phyloP scores from a whole-genome alignment of 2,888 invertebrate species.

The Ormyrus labotus region DNA sequence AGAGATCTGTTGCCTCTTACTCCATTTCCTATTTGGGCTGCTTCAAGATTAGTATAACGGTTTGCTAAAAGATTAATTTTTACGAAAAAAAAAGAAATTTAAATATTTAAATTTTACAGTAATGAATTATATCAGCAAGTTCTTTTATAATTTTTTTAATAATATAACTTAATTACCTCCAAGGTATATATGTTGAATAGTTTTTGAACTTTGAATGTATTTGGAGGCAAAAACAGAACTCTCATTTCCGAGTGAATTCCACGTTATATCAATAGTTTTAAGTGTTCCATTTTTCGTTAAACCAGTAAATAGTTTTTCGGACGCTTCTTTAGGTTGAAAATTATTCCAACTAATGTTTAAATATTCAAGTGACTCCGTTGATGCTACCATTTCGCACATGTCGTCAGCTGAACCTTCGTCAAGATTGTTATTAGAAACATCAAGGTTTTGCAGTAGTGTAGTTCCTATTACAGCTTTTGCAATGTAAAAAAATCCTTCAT shows the following conservation, averaged over 20 bases:
- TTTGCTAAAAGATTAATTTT: slow-evolving; percentile 62
- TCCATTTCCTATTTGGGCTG: slow-evolving; percentile 72
- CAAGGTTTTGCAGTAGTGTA: slow-evolving; percentile 71
- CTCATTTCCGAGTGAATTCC: slow-evolving; percentile 75
- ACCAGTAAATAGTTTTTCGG: slow-evolving; percentile 72
- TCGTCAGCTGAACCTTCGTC: slow-evolving; percentile 73
- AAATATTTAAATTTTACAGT: background rate
- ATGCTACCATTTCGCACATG: slow-evolving; percentile 73
- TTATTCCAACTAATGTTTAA: slow-evolving; percentile 79
- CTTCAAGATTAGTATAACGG: slow-evolving; percentile 67
- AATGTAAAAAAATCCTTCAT: slow-evolving; percentile 73
- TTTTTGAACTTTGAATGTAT: slow-evolving; percentile 59
- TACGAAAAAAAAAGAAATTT: slow-evolving; percentile 3
- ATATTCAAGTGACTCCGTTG: slow-evolving; percentile 74
- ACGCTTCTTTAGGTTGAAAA: slow-evolving; percentile 73
- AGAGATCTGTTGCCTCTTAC: slow-evolving; percentile 75
- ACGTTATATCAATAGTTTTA: slow-evolving; percentile 74
- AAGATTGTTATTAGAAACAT: slow-evolving; percentile 77
- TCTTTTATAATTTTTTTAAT: background rate
- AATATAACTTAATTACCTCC: slow-evolving; percentile 61
- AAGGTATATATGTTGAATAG: slow-evolving; percentile 63
- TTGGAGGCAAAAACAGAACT: slow-evolving; percentile 59
- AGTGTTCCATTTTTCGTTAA: slow-evolving; percentile 70
- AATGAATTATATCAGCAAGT: background rate
- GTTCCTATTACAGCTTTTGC: slow-evolving; percentile 70